phyloP scores from a whole-genome alignment of 2,113 vertebrate genomes.

The Tachysurus vachellii region DNA sequence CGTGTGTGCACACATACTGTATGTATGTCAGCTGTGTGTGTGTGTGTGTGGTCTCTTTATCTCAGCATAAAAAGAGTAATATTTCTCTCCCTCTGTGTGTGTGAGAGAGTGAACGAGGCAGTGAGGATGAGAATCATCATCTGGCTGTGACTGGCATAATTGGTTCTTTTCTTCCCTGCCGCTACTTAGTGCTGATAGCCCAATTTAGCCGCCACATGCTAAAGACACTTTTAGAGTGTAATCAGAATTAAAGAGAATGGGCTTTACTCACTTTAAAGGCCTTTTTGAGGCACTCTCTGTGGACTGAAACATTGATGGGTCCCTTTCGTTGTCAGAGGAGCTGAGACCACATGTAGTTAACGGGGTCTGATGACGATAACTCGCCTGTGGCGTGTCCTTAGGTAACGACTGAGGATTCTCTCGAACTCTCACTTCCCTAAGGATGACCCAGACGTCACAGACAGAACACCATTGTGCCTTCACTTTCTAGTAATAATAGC shows the following conservation, averaged over 20 bases:
- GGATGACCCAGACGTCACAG: constrained; percentile 33
- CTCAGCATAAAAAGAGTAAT: constrained; percentile 44
- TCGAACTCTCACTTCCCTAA: constrained; percentile 17
- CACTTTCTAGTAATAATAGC: constrained; percentile 47
- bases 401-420: constrained; percentile 38
- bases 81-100: constrained; percentile 47
- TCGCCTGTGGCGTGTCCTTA: constrained; percentile 45
- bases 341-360: constrained; percentile 45
- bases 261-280: constrained; percentile 59
- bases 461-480: constrained; percentile 33
- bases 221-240: constrained; percentile 62
- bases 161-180: constrained; percentile 60
- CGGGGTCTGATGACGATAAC: constrained; percentile 41
- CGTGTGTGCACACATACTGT: neutral
- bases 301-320: constrained; percentile 55
- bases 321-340: constrained; percentile 53
- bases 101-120: constrained; percentile 40
- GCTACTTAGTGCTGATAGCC: constrained; percentile 62
- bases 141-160: constrained; percentile 63
- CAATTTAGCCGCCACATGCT: constrained; percentile 62
- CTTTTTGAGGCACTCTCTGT: constrained; percentile 56
- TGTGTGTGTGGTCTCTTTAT: constrained; percentile 37
- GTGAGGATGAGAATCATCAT: constrained; percentile 60
- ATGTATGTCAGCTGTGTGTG: constrained; percentile 32
- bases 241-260: constrained; percentile 62